A percentile compares a stretch with the other conserved stretches of the same genome.
phyloP scores from a whole-genome alignment of 2,113 vertebrate species.

The Tapirus terrestris region DNA sequence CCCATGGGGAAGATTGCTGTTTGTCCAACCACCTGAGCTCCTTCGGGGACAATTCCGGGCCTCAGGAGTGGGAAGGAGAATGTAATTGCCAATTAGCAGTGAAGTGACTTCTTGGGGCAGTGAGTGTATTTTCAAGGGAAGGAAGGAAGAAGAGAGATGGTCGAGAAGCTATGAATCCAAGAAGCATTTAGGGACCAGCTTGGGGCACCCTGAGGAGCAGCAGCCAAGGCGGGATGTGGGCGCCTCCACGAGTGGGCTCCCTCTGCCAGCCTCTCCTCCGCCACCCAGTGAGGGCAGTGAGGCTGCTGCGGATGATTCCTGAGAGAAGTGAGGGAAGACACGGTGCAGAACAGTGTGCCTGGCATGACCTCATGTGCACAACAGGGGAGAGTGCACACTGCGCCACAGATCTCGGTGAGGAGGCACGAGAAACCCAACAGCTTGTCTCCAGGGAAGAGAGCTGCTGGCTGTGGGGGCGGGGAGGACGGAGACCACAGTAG shows the following conservation, averaged over 20 bases:
- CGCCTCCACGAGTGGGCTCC: neutral
- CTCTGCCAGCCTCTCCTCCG: neutral
- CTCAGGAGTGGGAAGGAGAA: neutral
- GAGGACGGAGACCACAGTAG: neutral
- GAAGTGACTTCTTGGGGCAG: neutral
- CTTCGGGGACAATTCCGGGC: neutral
- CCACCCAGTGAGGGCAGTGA: neutral
- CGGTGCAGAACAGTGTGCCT: neutral
- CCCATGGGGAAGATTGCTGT: neutral
- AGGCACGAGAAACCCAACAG: neutral
- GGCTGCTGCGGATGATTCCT: neutral
- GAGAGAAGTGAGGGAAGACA: neutral
- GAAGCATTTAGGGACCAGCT: neutral
- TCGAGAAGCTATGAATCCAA: neutral
- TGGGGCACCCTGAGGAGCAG: neutral
- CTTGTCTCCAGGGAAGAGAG: neutral
- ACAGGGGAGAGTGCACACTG: too few species aligned
- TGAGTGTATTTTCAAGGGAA: neutral
- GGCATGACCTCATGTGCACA: neutral
- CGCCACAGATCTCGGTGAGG: neutral
- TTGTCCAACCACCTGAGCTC: neutral
- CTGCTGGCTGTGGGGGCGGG: neutral
- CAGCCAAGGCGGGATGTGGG: neutral
- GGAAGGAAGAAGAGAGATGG: neutral
- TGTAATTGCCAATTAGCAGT: constrained; percentile 1